phyloP scores from a whole-genome alignment of 2,888 invertebrate species.

The Leptinotarsa haldemani region DNA sequence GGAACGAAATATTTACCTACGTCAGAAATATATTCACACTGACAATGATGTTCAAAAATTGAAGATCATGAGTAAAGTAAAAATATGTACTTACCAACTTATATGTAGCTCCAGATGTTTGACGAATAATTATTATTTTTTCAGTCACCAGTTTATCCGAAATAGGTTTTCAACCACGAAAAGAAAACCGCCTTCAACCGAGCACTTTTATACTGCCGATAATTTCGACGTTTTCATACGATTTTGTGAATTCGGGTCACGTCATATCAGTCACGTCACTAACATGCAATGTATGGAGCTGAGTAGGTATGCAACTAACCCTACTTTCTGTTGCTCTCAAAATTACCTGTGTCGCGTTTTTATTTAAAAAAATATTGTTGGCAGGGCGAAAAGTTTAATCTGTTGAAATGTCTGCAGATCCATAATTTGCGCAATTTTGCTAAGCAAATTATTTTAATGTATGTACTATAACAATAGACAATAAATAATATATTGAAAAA shows the following conservation, averaged over 20 bases:
- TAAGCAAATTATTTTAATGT: too few relatives aligned
- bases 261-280: conserved; percentile 1
- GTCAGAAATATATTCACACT: conserved; percentile 10
- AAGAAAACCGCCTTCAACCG: neutral
- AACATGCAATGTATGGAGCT: too few relatives aligned
- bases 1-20: neutral
- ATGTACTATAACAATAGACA: too few relatives aligned
- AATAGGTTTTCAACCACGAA: conserved; percentile 4
- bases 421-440: too few relatives aligned
- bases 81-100: neutral
- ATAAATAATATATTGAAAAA: too few relatives aligned
- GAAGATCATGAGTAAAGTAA: neutral
- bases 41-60: conserved; percentile 2
- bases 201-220: conserved; percentile 2
- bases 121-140: neutral
- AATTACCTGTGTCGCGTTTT: too few relatives aligned
- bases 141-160: conserved; percentile 6
- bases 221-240: conserved; percentile 1
- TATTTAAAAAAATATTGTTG: too few relatives aligned
- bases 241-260: neutral
- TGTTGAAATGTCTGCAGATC: too few relatives aligned
- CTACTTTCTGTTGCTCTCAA: too few relatives aligned
- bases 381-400: too few relatives aligned
- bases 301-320: too few relatives aligned
- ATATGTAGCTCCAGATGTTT: neutral